phyloP scores from a whole-genome alignment of 2,888 invertebrate species.

The Lasius platythorax region DNA sequence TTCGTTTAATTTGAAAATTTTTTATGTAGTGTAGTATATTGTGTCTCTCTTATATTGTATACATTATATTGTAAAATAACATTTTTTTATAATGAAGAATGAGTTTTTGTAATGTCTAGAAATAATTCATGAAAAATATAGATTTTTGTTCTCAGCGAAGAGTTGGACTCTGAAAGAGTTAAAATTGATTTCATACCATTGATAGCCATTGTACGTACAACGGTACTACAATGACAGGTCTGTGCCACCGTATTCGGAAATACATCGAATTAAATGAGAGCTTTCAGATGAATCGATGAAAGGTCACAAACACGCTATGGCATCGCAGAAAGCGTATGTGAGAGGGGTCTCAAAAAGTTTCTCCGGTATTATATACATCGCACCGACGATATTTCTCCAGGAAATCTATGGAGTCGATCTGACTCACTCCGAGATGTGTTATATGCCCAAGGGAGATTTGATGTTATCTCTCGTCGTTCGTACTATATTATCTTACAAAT shows the following conservation, averaged over 20 bases:
- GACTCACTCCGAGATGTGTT: constrained; percentile 23
- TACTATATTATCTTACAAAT: constrained; percentile 17
- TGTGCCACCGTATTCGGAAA: constrained; percentile 5
- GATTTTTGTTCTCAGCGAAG: not conserved
- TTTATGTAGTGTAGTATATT: not conserved
- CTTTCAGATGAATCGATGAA: constrained; percentile 50
- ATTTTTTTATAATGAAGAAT: not conserved
- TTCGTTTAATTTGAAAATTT: not conserved
- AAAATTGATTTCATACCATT: not conserved
- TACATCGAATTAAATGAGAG: constrained; percentile 40
- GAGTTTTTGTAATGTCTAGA: not conserved
- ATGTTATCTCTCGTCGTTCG: constrained; percentile 17
- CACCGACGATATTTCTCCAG: constrained; percentile 26
- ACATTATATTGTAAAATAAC: not conserved
- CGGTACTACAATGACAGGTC: not conserved
- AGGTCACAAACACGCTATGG: constrained; percentile 23
- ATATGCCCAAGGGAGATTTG: constrained; percentile 5
- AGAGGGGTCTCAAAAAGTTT: constrained; percentile 34
- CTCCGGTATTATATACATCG: constrained; percentile 28
- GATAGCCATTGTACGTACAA: constrained; percentile 19
- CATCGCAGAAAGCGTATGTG: constrained; percentile 23
- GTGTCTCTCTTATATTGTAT: no score
- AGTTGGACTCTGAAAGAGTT: not conserved
- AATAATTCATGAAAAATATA: not conserved
- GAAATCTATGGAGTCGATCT: constrained; percentile 38